Evolutionary conservation across 2,113 vertebrate genomes (phyloP).

Genomic region (Tragelaphus buxtoni): DNA sequence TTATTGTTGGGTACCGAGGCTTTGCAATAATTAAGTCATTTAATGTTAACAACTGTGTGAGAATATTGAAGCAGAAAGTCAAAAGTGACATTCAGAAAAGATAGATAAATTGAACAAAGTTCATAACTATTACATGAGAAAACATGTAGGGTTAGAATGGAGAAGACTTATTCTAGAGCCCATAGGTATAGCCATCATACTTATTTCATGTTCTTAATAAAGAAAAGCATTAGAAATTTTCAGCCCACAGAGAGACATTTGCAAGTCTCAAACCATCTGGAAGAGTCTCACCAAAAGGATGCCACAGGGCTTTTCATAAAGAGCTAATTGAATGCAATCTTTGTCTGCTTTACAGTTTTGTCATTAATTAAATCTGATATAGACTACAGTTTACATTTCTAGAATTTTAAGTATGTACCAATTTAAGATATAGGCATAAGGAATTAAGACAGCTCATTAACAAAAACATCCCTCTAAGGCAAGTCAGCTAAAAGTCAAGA

Average conservation of each 20-base stretch:
- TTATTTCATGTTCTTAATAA: background rate
- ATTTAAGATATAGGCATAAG: constrained; percentile 23
- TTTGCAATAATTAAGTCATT: background rate
- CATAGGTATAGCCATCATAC: background rate
- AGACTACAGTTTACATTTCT: constrained; percentile 6
- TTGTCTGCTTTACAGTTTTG: constrained; percentile 17
- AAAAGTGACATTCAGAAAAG: background rate
- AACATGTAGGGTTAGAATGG: background rate
- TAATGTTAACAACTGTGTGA: background rate
- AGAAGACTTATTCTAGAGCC: background rate
- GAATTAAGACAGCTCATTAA: constrained; percentile 24
- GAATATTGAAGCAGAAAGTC: background rate
- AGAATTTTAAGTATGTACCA: constrained; percentile 30
- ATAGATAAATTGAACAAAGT: background rate
- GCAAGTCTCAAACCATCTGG: background rate
- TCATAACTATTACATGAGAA: background rate
- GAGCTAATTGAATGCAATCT: background rate
- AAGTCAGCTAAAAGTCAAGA: background rate
- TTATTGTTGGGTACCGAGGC: background rate
- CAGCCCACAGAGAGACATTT: background rate
- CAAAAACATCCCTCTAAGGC: background rate
- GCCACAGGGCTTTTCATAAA: background rate
- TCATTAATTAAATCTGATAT: constrained; percentile 54
- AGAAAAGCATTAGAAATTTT: background rate
- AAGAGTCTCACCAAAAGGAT: background rate